phyloP scores from a whole-genome alignment of 2,113 vertebrate genomes.

The Melanerpes aurifrons region DNA sequence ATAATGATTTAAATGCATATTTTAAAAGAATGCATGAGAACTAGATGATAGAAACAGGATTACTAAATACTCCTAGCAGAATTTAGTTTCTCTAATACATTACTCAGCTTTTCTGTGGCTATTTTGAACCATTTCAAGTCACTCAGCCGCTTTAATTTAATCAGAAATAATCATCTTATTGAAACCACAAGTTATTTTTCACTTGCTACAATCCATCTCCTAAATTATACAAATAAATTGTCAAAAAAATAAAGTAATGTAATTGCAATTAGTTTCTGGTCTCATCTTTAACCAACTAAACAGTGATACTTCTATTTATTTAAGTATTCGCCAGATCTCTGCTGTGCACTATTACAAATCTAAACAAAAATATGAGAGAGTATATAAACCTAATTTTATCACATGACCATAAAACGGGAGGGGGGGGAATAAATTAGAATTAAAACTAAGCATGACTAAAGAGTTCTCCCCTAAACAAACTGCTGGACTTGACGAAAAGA shows the following conservation, averaged over 20 bases:
- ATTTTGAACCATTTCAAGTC: background rate
- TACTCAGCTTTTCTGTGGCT: background rate
- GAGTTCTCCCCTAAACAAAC: background rate
- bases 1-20: background rate
- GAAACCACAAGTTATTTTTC: background rate
- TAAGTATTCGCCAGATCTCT: background rate
- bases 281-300: background rate
- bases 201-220: background rate
- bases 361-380: background rate
- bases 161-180: background rate
- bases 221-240: background rate
- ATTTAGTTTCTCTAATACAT: conserved; percentile 6
- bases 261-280: background rate
- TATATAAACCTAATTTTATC: background rate
- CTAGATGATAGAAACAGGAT: background rate
- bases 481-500: background rate
- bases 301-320: background rate
- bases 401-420: background rate
- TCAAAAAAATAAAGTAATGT: background rate
- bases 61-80: background rate
- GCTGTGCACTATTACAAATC: background rate
- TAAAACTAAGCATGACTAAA: background rate
- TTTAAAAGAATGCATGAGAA: background rate
- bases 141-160: background rate
- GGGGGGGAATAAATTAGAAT: background rate